Evolutionary conservation across 2,797 vertebrate species (phyloP).

Genomic region (Pogoniulus pusillus): DNA sequence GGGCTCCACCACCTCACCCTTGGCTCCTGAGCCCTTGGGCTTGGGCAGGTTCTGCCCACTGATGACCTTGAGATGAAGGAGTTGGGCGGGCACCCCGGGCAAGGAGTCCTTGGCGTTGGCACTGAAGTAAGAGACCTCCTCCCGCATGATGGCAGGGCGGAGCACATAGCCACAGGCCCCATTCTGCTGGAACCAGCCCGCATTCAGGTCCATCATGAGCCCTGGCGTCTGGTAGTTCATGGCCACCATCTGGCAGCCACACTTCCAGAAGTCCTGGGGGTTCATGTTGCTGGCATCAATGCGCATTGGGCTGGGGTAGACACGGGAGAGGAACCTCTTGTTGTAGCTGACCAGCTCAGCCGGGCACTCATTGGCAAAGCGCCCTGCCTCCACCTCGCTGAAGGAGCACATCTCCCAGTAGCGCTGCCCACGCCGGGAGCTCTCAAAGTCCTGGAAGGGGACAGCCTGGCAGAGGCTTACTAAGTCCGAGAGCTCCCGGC

Average conservation of each 20-base stretch:
- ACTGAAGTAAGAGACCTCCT: conserved; percentile 95
- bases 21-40: conserved; percentile 89
- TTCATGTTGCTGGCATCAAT: conserved; percentile 96
- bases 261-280: conserved; percentile 96
- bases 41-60: conserved; percentile 94
- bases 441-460: conserved; percentile 88
- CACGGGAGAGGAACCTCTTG: conserved; percentile 88
- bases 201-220: conserved; percentile 93
- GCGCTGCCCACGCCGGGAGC: conserved; percentile 84
- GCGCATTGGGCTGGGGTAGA: conserved; percentile 92
- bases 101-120: conserved; percentile 90
- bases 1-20: conserved; percentile 92
- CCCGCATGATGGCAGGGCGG: conserved; percentile 91
- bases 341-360: conserved; percentile 93
- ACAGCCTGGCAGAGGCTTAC: conserved; percentile 88
- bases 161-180: conserved; percentile 92
- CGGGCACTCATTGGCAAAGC: conserved; percentile 89
- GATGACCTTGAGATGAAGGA: conserved; percentile 92
- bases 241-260: conserved; percentile 93
- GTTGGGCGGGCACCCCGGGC: conserved; percentile 89
- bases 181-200: conserved; percentile 91
- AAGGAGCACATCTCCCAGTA: conserved; percentile 93
- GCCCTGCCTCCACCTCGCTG: conserved; percentile 90
- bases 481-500: conserved; percentile 87
- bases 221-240: conserved; percentile 95